Base-by-base conservation (phyloP, 2,888 invertebrate species). In the Andricus quercusramuli region DNA sequence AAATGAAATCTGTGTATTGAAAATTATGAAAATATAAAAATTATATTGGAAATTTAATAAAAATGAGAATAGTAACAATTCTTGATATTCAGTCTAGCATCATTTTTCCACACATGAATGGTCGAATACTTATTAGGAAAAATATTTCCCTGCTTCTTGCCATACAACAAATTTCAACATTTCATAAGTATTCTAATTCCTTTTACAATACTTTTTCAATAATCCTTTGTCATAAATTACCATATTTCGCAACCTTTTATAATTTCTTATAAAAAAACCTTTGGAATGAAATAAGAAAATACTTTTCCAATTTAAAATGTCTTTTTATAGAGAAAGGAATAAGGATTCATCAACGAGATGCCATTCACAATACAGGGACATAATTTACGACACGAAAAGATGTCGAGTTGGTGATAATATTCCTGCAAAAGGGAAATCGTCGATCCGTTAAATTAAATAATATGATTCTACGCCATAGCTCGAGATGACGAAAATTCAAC, bases 401-500 rank as follows among this genome's bases (percentile, higher is more conserved):
- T 79, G 62, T 79, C 74, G 74, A 79, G 65, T 56, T 77, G 77
- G 80, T 51, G 51, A 51, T n/a, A 79, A 79, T 78, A 79, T 78
- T 78, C 79, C 80, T 77, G 81, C 79, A 80, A 82, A 83, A 83
- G 80, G 79, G 79, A 80, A 80, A 77, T 79, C 80, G 77, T 67
- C 83, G 83, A 83, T 79, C 80, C 80, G 83, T 83, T 80, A 79
- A 83, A 83, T 83, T 83, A 83, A 51, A 51, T 51, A 79, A 83
- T 81, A 83, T 83, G 81, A 83, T 83, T 83, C 79, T 70, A 79
- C 78, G 81, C 80, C 77, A 51, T 20, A n/a, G 20, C 20, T 8
- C 6, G 51, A 51, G 20, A 20, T 20, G 5, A 51, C 41, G 41
- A 51, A 8, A 51, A 15, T 51, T 51, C 20, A 20, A 51, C 20